Evolutionary conservation across 2,113 vertebrate genomes (phyloP).

Genomic region (Tyrannus savana): DNA sequence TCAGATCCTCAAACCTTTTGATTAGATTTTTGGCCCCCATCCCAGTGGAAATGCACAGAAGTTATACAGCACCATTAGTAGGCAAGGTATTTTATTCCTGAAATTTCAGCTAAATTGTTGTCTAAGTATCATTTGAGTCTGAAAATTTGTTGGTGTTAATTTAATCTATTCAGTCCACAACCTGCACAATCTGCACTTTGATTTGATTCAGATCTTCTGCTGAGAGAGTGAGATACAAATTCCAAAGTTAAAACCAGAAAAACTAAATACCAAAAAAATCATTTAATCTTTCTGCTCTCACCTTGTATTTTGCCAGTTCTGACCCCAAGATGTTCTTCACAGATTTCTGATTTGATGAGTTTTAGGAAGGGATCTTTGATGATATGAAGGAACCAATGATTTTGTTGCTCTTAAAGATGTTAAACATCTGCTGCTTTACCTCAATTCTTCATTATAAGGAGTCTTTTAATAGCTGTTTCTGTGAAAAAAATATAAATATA

Average conservation of each 20-base stretch:
- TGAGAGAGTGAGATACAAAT: background rate
- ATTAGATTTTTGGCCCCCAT: background rate
- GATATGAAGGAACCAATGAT: background rate
- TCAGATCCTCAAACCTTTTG: background rate
- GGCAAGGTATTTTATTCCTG: background rate
- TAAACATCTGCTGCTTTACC: background rate
- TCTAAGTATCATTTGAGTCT: background rate
- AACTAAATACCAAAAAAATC: rapidly evolving
- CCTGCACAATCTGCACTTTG: background rate
- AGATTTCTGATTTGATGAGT: background rate
- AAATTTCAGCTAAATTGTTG: background rate
- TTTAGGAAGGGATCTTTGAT: background rate
- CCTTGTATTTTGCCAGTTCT: background rate
- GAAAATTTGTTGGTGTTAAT: background rate
- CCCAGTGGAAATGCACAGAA: background rate
- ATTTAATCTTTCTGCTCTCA: background rate
- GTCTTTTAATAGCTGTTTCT: background rate
- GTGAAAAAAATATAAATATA: background rate
- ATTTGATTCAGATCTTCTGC: background rate
- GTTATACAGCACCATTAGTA: background rate
- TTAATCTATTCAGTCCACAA: background rate
- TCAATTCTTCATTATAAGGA: background rate
- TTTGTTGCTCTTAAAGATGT: background rate
- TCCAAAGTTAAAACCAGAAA: background rate
- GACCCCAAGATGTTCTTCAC: rapidly evolving